Evolutionary conservation across 2,113 vertebrate species (phyloP).

Genomic region (Mastomys coucha): DNA sequence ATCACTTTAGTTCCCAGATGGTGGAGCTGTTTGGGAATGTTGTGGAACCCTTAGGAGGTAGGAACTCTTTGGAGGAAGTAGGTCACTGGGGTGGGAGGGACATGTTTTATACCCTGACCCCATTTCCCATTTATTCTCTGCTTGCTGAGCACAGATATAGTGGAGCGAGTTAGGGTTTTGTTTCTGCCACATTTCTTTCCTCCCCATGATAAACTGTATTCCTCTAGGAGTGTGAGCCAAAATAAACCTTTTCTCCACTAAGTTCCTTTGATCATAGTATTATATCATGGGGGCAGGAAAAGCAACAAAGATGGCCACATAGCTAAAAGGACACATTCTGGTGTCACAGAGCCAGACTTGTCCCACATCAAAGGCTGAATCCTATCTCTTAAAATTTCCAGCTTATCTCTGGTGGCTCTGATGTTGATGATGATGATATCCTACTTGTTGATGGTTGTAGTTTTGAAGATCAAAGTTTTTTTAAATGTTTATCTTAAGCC

Average conservation of each 20-base stretch:
- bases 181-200: neutral
- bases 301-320: neutral
- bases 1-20: neutral
- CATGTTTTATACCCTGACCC: neutral
- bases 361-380: neutral
- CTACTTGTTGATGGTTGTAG: neutral
- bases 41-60: neutral
- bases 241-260: neutral
- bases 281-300: neutral
- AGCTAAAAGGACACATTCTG: neutral
- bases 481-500: neutral
- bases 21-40: neutral
- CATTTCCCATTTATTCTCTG: neutral
- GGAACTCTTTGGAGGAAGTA: neutral
- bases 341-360: neutral
- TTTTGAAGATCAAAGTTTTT: neutral
- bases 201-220: neutral
- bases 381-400: neutral
- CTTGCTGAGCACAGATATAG: neutral
- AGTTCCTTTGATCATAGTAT: neutral
- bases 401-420: neutral
- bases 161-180: neutral
- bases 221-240: neutral
- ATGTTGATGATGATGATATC: neutral
- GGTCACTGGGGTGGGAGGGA: neutral